A percentile compares a stretch with the other conserved stretches of the same genome.
Conservation (phyloP, 2,113 vertebrate genomes). For the Neodontobutis hainanensis region DNA sequence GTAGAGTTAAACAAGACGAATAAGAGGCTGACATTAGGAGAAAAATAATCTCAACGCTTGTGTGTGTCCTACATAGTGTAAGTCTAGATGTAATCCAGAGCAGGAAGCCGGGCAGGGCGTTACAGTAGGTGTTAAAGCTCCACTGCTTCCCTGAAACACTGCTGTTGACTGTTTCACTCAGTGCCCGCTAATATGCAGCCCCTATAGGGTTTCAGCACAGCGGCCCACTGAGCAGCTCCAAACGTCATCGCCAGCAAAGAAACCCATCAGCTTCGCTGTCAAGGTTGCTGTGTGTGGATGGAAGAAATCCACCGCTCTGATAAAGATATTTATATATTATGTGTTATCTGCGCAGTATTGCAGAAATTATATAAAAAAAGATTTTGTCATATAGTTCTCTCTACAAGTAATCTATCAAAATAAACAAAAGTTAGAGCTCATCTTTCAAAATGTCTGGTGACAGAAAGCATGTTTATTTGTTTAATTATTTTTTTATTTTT, state of each 20-base stretch:
- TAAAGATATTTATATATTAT: conserved; percentile 19
- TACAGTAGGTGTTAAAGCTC: conserved; percentile 72
- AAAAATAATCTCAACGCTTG: conserved; percentile 16
- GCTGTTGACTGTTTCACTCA: conserved; percentile 75
- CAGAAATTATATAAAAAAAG: conserved; percentile 20
- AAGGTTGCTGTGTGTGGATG: conserved; percentile 48
- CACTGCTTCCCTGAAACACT: conserved; percentile 66
- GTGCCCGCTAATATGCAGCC: conserved; percentile 65
- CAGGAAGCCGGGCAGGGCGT: conserved; percentile 65
- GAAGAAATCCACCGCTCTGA: neutral
- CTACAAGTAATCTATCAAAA: no score
- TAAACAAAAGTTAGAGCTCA: no score
- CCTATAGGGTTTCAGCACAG: conserved; percentile 56
- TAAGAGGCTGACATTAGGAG: neutral
- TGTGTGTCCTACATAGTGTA: conserved; percentile 41
- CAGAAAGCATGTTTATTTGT: no score
- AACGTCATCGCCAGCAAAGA: conserved; percentile 25
- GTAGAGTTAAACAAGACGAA: conserved; percentile 21
- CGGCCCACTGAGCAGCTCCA: conserved; percentile 15
- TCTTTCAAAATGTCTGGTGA: no score
- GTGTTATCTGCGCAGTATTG: conserved; percentile 20
- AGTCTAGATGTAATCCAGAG: conserved; percentile 66
- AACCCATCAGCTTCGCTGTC: conserved; percentile 35
- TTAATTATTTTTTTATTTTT: no score
- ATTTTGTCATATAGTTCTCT: no score